Evolutionary conservation across 2,113 vertebrate species (phyloP).

Genomic region (Ageneiosus marmoratus): DNA sequence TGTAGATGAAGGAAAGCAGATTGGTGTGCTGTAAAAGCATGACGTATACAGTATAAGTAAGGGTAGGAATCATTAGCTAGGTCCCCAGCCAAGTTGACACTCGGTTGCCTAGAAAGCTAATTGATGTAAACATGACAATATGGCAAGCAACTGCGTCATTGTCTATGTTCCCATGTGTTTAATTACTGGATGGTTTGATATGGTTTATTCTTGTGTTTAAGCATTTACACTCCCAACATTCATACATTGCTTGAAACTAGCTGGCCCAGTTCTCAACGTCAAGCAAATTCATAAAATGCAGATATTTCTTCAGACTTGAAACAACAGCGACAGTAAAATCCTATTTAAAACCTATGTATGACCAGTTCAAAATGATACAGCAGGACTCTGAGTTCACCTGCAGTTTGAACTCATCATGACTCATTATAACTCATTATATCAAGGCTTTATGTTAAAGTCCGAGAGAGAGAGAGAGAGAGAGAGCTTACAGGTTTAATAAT

Average conservation of each 20-base stretch:
- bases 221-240: background rate
- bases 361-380: too few species aligned
- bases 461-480: too few species aligned
- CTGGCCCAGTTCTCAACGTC: background rate
- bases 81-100: background rate
- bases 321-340: too few species aligned
- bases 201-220: background rate
- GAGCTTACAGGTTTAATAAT: too few species aligned
- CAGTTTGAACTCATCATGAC: too few species aligned
- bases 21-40: background rate
- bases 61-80: background rate
- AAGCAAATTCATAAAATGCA: background rate
- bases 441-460: too few species aligned
- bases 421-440: too few species aligned
- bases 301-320: too few species aligned
- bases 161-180: background rate
- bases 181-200: background rate
- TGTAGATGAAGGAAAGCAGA: conserved; percentile 55
- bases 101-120: background rate
- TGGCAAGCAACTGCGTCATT: background rate
- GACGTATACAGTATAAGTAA: background rate
- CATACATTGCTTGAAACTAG: background rate
- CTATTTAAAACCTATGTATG: too few species aligned
- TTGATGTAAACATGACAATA: background rate
- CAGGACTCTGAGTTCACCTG: too few species aligned